Base-by-base conservation (phyloP, 2,888 invertebrate species). In the Panopea generosa region DNA sequence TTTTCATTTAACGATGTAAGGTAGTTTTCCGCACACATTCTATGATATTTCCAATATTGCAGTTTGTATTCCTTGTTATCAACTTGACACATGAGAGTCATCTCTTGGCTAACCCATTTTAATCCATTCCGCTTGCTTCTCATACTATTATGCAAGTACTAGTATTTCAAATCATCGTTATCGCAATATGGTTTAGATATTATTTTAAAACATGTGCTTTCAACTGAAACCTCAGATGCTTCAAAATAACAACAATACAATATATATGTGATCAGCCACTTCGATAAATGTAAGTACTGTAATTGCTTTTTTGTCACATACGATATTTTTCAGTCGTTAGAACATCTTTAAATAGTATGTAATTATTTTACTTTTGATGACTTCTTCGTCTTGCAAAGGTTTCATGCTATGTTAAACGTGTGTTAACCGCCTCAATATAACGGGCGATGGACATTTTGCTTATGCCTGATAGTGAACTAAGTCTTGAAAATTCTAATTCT, bases 81-180 rank as follows among this genome's bases (percentile, higher is more conserved):
- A n/a, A 18, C 24, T 26, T 11, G 45, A 18, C 2, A 18, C 1
- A 60, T 33, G n/a, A 7, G 14, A 2, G 16, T 26, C 4, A 22
- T 4, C n/a, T 11, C 47, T 9, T 3, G 45, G 60, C 20, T 27
- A 26, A 14, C 60, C 60, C 45, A 16, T 47, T 14, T 1, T 22
- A 16, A 47, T 45, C 60, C 60, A 60, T 16, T 43, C 3, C 26
- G 26, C n/a, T 47, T 60, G 3, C 16, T n/a, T 26, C 47, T 45
- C 45, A 60, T 60, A 11, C 24, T 26, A 20, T 7, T 27, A 60
- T 60, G 60, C 14, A 26, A n/a, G n/a, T n/a, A n/a, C n/a, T n/a
- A 27, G 1, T 60, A 26, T 18, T 4, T 60, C 11, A 33, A 33
- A 7, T 33, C 33, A 7, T 4, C 33, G 11, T n/a, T n/a, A n/a